Evolutionary conservation across 2,797 vertebrate genomes (phyloP), one percentile per base, ranked within the genome.

Genomic region (Melanotaenia boesemani): DNA sequence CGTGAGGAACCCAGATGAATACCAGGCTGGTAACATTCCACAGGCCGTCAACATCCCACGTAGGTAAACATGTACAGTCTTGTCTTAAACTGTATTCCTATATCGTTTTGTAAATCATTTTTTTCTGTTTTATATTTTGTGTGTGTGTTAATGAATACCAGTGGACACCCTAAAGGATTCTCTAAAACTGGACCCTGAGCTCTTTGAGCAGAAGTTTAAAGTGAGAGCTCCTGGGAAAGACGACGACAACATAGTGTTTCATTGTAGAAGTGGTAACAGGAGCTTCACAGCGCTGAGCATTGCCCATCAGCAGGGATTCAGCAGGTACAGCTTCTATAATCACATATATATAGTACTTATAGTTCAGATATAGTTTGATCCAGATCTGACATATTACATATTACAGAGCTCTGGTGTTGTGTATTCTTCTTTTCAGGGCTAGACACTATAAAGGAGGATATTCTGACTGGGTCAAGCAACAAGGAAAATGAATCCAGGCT

Each of bases 391-490:
- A n/a, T 11, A 11, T 10, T 52, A 36, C 66, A 82, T 59, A 44
- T 28, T 7, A 5, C 28, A 0, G 13, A 67, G 34, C 55, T 55
- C 46, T 58, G 77, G 18, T 63, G 15, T 72, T 66, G 18, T 65
- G 37, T 74, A 0, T 73, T n/a, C 44, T 64, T 64, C 12, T 65
- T 58, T 70, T 68, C 63, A 95, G 94, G 84, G 88, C 78, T 1
- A 90, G 89, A 36, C 95, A 95, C 86, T 94, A 86, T 56, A 77
- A 88, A 81, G 94, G 93, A 62, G 94, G 95, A 3, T 95, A 92
- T 83, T 65, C 0, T 0, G 93, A 94, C 63, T 95, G 95, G 94
- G 88, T 65, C 3, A 63, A 88, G n/a, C 69, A 44, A 41, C 86
- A 93, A 79, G 76, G 76, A 68, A 80, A 88, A 18, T 90, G 68